Base-by-base conservation (phyloP, 2,797 vertebrate genomes). In the Botia kubotai region DNA sequence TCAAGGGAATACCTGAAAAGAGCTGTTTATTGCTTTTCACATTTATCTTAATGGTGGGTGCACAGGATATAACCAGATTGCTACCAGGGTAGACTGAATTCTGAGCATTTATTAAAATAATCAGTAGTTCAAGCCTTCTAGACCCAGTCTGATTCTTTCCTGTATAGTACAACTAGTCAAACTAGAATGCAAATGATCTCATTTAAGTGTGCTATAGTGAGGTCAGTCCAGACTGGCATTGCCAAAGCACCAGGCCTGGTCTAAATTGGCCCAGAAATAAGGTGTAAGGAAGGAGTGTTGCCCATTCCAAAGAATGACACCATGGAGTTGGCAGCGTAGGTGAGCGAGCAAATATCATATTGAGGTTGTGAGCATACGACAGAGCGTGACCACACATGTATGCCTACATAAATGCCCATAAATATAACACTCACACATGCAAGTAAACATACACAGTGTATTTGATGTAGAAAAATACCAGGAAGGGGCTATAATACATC, bases 301-400 rank as follows among this genome's bases (percentile, higher is more conserved):
- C 88, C 88, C 17, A 88, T 88, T 89, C 89, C 89, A 87, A 89
- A 88, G 87, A 88, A 90, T 93, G 92, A 93, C 92, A 93, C 92
- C 91, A 93, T 92, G 88, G 87, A 92, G 90, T 92, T 94, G 94
- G 93, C 93, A 94, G 85, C 81, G 88, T 89, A 92, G 90, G 89
- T 90, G 91, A 89, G 66, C 86, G 91, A 93, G 91, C 91, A 94
- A 93, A 93, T 94, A 92, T 92, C 91, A 85, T 84, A 86, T 90
- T 91, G 88, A 87, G 80, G 88, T 88, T 86, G 72, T 79, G 58
- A 46, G 53, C 36, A 72, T 87, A 87, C 85, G 82, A 77, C 76
- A 82, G 77, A 58, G 88, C 89, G 89, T 90, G 90, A 90, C 55
- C 50, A 77, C 65, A 82, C 77, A 76, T 39, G 23, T 26, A 63